Percentiles rank a stretch among this genome's conserved stretches.
Evolutionary conservation across 2,888 invertebrate species (phyloP).

Genomic region (Dicyrtoma fusca): DNA sequence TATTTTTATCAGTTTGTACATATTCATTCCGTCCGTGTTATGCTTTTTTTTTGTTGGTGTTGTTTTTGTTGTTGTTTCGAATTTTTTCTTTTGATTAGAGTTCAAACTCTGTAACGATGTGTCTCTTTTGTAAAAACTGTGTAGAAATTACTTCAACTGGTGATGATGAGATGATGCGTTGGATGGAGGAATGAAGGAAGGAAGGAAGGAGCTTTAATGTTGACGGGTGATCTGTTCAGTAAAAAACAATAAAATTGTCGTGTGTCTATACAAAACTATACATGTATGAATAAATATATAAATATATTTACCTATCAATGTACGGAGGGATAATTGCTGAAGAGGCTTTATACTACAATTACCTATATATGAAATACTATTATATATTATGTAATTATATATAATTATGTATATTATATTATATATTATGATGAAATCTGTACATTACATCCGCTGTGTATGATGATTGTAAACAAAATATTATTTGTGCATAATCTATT

Average conservation of each 20-base stretch:
- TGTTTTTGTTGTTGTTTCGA: too few relatives aligned
- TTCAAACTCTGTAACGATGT: too few relatives aligned
- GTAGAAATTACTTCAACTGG: slow-evolving; percentile 69
- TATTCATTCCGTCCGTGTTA: too few relatives aligned
- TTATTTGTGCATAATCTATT: too few relatives aligned
- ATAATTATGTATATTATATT: neutral
- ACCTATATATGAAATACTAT: neutral
- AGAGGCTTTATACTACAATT: slow-evolving; percentile 8
- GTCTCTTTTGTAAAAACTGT: too few relatives aligned
- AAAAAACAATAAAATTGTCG: slow-evolving; percentile 3
- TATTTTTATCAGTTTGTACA: neutral
- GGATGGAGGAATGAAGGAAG: neutral
- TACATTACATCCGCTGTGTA: neutral
- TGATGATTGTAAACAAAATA: neutral
- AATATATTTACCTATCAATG: too few relatives aligned
- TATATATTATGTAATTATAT: slow-evolving; percentile 8
- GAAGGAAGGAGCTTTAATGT: neutral
- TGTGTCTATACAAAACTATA: neutral
- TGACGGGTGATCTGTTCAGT: slow-evolving; percentile 5
- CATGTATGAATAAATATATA: too few relatives aligned
- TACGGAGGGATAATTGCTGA: slow-evolving; percentile 1
- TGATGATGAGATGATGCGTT: slow-evolving; percentile 37
- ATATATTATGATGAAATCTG: neutral
- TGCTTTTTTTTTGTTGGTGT: too few relatives aligned
- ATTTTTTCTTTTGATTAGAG: too few relatives aligned